Conservation (phyloP, 2,113 vertebrate species). For the Pseudorasbora parva region DNA sequence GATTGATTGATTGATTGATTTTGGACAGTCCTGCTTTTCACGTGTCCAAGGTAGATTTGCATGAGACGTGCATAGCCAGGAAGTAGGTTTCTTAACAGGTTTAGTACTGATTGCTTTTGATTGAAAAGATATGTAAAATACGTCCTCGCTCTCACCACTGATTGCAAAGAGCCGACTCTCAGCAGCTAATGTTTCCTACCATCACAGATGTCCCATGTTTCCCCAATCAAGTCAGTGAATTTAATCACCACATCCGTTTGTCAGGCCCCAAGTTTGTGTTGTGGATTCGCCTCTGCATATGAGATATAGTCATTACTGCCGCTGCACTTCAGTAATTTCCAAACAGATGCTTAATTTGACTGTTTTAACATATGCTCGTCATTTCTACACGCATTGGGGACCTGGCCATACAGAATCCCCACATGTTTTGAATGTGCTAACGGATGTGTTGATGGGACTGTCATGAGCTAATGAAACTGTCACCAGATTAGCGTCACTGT, state of each 20-base stretch:
- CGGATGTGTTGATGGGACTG: constrained; percentile 38
- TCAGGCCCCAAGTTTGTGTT: constrained; percentile 26
- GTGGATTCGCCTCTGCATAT: constrained; percentile 16
- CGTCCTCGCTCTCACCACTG: neutral
- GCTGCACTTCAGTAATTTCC: constrained; percentile 15
- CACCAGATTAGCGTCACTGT: constrained; percentile 22
- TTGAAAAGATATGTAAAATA: constrained; percentile 19
- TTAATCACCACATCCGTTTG: constrained; percentile 51
- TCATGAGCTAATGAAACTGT: constrained; percentile 35
- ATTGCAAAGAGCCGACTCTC: neutral
- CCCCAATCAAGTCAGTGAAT: constrained; percentile 21
- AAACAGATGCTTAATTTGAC: constrained; percentile 43
- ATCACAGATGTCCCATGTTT: constrained; percentile 35
- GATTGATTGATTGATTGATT: no score
- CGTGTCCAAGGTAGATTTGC: neutral
- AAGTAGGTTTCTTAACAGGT: neutral
- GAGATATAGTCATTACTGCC: constrained; percentile 21
- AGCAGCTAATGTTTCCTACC: constrained; percentile 12
- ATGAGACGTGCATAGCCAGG: neutral
- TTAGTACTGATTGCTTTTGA: constrained; percentile 25
- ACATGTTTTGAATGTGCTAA: constrained; percentile 19
- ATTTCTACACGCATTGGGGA: constrained; percentile 15
- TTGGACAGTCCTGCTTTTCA: neutral
- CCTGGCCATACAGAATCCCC: neutral
- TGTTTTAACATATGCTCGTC: constrained; percentile 45